Evolutionary conservation across 2,113 vertebrate genomes (phyloP), one percentile per base, ranked within the genome.

Genomic region (Pica pica): DNA sequence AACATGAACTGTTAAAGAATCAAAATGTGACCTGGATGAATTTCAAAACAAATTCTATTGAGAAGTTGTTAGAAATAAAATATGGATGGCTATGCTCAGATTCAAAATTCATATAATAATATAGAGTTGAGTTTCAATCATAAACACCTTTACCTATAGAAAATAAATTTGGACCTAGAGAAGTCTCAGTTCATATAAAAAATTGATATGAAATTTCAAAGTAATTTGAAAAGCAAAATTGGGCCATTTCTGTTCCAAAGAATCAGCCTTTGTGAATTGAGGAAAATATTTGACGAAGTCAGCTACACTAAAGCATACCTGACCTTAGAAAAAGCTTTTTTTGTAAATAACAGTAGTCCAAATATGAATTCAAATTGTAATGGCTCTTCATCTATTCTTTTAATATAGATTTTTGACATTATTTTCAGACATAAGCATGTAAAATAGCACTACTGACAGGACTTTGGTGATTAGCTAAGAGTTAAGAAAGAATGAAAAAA

Each of bases 281-380:
- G 7, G 57, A 69, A 65, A 89, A 88, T 15, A 1, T 49, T 64
- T 73, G 22, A 7, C 56, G 41, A 71, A 68, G 22, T 84, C 49
- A 64, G 5, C 1, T 18, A 76, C 20, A 33, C 17, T 46, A 60
- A 74, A 61, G 3, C 9, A 63, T 33, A 75, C 3, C 3, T 37
- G 41, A 73, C 23, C 28, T 65, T 61, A 61, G 41, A 37, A 83
- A 79, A 80, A 44, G 2, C 16, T 50, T 73, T 76, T 76, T 67
- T n/a, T 1, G 5, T n/a, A 77, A 91, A 55, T 49, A 26, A 1
- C 7, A n/a, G 0, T 41, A 4, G 24, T 44, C 16, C 2, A 74
- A 70, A 83, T 83, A 37, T 22, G 0, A 42, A 63, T 53, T 42
- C 10, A 61, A 87, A 65, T 65, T 77, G 4, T 42, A 77, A 46